Conservation (phyloP, 2,113 vertebrate species). For the Naja naja region DNA sequence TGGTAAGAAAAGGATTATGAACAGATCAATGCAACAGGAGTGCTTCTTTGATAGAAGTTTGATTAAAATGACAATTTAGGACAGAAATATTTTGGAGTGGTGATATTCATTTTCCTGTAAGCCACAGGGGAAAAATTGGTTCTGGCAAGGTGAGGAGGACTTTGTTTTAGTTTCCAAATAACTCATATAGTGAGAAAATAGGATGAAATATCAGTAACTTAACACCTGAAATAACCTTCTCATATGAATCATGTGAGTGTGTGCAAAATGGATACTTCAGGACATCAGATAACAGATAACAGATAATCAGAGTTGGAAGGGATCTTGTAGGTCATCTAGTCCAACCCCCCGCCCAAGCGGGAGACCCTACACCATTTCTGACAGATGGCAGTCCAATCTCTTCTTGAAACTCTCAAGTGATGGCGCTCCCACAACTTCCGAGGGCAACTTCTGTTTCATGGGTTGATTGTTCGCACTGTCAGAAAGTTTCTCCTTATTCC, state of each 20-base stretch:
- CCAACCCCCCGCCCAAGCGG: no score
- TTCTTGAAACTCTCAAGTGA: no score
- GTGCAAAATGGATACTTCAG: slow-evolving; percentile 2
- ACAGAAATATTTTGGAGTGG: slow-evolving; percentile 23
- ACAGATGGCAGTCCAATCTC: no score
- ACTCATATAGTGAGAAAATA: slow-evolving; percentile 31
- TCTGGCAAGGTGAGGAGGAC: neutral
- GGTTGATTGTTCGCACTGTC: no score
- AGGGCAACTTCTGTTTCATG: no score
- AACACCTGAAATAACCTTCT: slow-evolving; percentile 29
- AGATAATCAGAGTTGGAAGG: no score
- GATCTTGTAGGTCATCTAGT: no score
- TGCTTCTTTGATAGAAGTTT: slow-evolving; percentile 39
- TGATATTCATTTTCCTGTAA: slow-evolving; percentile 27
- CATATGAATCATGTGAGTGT: rapidly evolving
- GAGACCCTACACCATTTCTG: no score
- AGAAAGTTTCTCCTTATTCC: no score
- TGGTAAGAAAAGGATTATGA: slow-evolving; percentile 12
- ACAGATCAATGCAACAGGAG: slow-evolving; percentile 23
- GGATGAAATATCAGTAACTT: slow-evolving; percentile 31
- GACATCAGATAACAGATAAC: no score
- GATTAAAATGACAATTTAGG: slow-evolving; percentile 49
- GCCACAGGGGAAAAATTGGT: slow-evolving; percentile 5
- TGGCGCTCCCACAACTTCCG: no score
- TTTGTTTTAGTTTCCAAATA: slow-evolving; percentile 39